These are phyloP conservation scores for Lithodes maja DNA, from an alignment of 2,888 invertebrate species.

Conservation along the genomic window DNA sequence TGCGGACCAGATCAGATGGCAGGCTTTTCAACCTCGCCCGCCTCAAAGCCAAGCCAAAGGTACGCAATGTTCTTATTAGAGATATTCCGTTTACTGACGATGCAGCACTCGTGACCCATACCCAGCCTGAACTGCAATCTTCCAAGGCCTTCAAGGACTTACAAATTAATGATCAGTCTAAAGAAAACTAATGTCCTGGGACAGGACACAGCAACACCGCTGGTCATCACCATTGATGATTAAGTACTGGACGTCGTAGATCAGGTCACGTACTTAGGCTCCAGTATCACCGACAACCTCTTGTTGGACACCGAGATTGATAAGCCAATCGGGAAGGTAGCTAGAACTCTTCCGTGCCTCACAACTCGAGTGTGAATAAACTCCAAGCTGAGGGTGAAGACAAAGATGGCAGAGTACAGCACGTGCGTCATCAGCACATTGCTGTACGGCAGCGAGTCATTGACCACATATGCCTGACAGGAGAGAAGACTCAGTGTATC, in stretches of 20 bases:
- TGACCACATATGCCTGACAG: not conserved
- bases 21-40: not conserved
- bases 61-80: not conserved
- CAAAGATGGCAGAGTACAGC: not conserved
- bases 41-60: not conserved
- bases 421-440: not conserved
- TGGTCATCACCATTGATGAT: not conserved
- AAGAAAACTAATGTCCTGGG: constrained; percentile 17
- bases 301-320: not conserved
- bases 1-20: not conserved
- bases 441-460: not conserved
- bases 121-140: not conserved
- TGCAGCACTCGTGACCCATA: not conserved
- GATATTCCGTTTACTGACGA: constrained; percentile 3
- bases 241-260: not conserved
- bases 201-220: not conserved
- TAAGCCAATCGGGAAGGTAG: not conserved
- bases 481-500: constrained; percentile 1
- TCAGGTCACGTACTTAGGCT: not conserved
- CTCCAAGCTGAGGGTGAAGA: not conserved
- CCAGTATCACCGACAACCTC: not conserved
- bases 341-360: not conserved
- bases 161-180: not conserved
- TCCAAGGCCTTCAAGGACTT: not conserved
- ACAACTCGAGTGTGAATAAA: not conserved